These are phyloP conservation scores for Fopius arisanus DNA, from an alignment of 1,140 invertebrate species.

Conservation along the genomic window DNA sequence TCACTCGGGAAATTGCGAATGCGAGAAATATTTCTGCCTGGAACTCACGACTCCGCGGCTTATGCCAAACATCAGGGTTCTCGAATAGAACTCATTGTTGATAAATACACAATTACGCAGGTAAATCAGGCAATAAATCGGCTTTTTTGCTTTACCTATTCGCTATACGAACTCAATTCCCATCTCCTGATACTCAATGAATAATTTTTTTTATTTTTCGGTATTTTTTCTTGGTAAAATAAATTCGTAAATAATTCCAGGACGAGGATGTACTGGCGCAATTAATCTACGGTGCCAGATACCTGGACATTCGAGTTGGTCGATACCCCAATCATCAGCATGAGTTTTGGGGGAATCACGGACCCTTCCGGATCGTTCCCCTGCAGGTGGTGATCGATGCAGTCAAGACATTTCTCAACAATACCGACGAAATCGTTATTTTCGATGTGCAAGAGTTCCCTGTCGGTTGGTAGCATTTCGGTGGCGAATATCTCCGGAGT, in stretches of 20 bases:
- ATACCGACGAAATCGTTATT: slow-evolving; percentile 72
- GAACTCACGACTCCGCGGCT: slow-evolving; percentile 72
- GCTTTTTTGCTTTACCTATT: too few relatives aligned
- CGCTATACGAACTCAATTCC: too few relatives aligned
- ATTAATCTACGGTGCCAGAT: slow-evolving; percentile 68
- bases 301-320: slow-evolving; percentile 70
- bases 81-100: slow-evolving; percentile 54
- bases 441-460: slow-evolving; percentile 73
- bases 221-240: too few relatives aligned
- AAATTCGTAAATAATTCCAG: slow-evolving; percentile 60
- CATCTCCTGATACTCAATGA: too few relatives aligned
- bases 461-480: slow-evolving; percentile 55
- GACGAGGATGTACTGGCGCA: slow-evolving; percentile 69
- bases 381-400: slow-evolving; percentile 64
- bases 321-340: slow-evolving; percentile 59
- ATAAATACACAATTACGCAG: slow-evolving; percentile 66
- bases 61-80: slow-evolving; percentile 62
- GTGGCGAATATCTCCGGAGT: too few relatives aligned
- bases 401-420: slow-evolving; percentile 66
- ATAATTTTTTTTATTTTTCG: too few relatives aligned
- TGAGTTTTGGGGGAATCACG: slow-evolving; percentile 69
- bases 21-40: slow-evolving; percentile 69
- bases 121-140: too few relatives aligned
- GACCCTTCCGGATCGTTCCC: slow-evolving; percentile 62
- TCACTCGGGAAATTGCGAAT: slow-evolving; percentile 58